A percentile compares a stretch with the other conserved stretches of the same genome.
phyloP scores from a whole-genome alignment of 1,140 invertebrate species.

The Bombus difficillimus region DNA sequence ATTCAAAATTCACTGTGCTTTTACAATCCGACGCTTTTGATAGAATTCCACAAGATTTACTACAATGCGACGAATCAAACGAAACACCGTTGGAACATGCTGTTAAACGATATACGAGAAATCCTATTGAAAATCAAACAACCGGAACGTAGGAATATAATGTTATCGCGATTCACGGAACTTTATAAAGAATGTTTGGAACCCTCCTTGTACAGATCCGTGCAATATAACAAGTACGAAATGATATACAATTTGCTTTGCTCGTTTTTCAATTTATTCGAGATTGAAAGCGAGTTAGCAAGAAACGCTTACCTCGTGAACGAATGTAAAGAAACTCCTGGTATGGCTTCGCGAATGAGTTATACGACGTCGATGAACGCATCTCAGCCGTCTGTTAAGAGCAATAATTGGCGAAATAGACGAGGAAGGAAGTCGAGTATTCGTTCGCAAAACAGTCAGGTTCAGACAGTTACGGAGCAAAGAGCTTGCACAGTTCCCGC shows the following conservation, averaged over 20 bases:
- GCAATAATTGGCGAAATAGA: neutral
- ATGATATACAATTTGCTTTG: slow-evolving; percentile 60
- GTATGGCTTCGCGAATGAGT: neutral
- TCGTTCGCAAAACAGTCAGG: neutral
- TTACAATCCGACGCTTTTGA: slow-evolving; percentile 63
- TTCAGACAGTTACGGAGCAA: too few species aligned
- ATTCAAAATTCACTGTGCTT: slow-evolving; percentile 66
- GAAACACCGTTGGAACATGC: slow-evolving; percentile 66
- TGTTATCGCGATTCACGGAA: slow-evolving; percentile 51
- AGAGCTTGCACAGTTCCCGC: neutral
- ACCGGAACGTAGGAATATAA: slow-evolving; percentile 3
- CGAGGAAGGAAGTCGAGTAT: neutral
- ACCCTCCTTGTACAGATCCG: slow-evolving; percentile 11
- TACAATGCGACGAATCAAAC: slow-evolving; percentile 6
- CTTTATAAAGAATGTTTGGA: slow-evolving; percentile 57
- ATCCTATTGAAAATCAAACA: slow-evolving; percentile 61
- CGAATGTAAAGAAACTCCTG: neutral
- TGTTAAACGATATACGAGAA: slow-evolving; percentile 64
- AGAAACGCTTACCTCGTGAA: neutral
- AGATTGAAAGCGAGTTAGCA: slow-evolving; percentile 57
- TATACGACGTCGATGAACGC: too few species aligned
- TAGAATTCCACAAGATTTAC: slow-evolving; percentile 69
- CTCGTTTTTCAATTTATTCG: slow-evolving; percentile 65
- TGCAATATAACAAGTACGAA: slow-evolving; percentile 21
- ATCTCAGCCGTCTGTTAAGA: neutral